A percentile compares a stretch with the other conserved stretches of the same genome.
phyloP scores from a whole-genome alignment of 1,140 invertebrate genomes.

The Neotoxoptera formosana region DNA sequence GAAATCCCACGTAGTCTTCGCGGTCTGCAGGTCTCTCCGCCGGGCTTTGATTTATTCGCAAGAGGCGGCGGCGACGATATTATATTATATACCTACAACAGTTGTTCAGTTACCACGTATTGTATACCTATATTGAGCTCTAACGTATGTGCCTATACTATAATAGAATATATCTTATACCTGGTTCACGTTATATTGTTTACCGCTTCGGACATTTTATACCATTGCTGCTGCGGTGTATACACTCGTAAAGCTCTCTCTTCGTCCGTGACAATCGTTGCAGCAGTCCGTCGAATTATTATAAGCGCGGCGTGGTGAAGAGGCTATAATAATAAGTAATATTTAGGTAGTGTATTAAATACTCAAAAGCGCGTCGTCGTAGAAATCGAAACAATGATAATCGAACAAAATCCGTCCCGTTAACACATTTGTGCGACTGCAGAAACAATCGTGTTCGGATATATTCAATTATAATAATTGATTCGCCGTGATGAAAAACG shows the following conservation, averaged over 20 bases:
- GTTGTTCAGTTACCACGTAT: no score
- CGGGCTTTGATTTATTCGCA: no score
- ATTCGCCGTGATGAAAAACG: background rate
- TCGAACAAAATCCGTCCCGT: background rate
- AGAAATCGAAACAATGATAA: background rate
- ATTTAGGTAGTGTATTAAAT: background rate
- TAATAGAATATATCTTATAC: no score
- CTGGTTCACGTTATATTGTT: background rate
- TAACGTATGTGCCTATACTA: background rate
- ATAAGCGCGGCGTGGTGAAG: background rate
- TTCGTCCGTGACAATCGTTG: background rate
- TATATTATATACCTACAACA: no score
- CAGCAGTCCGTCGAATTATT: background rate
- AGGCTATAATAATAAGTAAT: background rate
- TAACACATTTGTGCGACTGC: background rate
- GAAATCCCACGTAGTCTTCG: no score
- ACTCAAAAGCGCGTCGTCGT: background rate
- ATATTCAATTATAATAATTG: constrained; percentile 38
- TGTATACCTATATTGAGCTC: background rate
- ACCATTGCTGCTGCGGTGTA: background rate
- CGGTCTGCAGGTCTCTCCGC: no score
- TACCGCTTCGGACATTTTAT: background rate
- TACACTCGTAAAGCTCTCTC: background rate
- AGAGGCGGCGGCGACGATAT: no score
- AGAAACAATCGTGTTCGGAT: background rate